Base-by-base conservation (phyloP, 2,797 vertebrate genomes). In the Cyclopterus lumpus region DNA sequence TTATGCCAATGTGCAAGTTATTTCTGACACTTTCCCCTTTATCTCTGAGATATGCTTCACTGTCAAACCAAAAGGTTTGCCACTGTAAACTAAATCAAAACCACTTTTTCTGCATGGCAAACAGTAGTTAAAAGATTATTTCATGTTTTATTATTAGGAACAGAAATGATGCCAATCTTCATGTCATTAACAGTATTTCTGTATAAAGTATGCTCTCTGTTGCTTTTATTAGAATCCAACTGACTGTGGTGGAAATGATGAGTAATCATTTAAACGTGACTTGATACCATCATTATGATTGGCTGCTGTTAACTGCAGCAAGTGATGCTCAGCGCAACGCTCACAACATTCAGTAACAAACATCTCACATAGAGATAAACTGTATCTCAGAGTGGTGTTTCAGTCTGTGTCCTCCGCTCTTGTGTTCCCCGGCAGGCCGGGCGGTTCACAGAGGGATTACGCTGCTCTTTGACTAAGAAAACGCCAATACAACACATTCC, bases 401-500 rank as follows among this genome's bases (percentile, higher is more conserved):
- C 60, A 2, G 76, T 48, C 73, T 55, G 72, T 28, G 61, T 58
- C 80, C 84, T 71, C 82, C 84, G 79, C 83, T 77, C 84, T 67
- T 82, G 86, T 82, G 82, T 87, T 82, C 60, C 88, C 86, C 85
- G 71, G 83, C 82, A 71, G 82, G 78, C 75, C 36, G 7, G 71
- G 58, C 88, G 75, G 89, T 93, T 93, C 89, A 92, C 90, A 92
- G 88, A 93, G 92, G 93, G 93, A 94, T 95, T 94, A 95, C 46
- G 44, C 82, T 76, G 87, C 86, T 88, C 91, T 90, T 91, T 89
- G 91, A 89, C 77, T 82, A 87, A 89, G 87, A 93, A 92, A 93
- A 89, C 71, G 93, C 93, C 90, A 93, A 89, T 93, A 84, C 90
- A 90, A 93, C 94, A 93, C 94, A 94, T 95, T 95, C 93, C 91